These are phyloP conservation scores for Ephialtes manifestator DNA, from an alignment of 2,888 invertebrate genomes.

Conservation along the genomic window DNA sequence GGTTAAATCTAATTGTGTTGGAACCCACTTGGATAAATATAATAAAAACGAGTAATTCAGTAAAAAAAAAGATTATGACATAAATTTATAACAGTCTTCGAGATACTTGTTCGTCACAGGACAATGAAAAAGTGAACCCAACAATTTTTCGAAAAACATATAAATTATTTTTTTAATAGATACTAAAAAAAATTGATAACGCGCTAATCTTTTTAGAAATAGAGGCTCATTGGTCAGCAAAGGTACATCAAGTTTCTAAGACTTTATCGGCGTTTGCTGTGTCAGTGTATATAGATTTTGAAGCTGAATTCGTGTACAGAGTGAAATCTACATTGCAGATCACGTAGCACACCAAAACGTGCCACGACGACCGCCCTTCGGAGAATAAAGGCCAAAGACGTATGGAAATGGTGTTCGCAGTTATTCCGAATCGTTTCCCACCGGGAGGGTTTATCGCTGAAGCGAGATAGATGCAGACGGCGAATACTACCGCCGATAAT, in stretches of 20 bases:
- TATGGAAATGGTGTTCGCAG: constrained; percentile 82
- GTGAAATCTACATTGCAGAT: constrained; percentile 84
- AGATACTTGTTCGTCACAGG: too few relatives aligned
- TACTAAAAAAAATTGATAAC: background rate
- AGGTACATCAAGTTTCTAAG: constrained; percentile 22
- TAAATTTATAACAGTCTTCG: too few relatives aligned
- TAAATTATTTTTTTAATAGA: background rate
- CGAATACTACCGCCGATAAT: constrained; percentile 71
- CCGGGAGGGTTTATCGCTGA: constrained; percentile 76
- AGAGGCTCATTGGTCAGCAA: background rate
- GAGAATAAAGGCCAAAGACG: constrained; percentile 82
- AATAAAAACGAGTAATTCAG: too few relatives aligned
- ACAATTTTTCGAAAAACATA: background rate
- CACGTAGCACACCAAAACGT: constrained; percentile 78
- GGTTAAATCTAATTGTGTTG: too few relatives aligned
- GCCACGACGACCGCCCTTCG: constrained; percentile 74
- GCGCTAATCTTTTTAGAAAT: background rate
- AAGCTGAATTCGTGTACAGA: constrained; percentile 19
- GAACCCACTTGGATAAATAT: too few relatives aligned
- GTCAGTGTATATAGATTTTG: constrained; percentile 20
- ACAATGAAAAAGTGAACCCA: background rate
- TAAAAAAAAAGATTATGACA: too few relatives aligned
- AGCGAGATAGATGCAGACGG: constrained; percentile 72
- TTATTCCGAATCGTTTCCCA: constrained; percentile 85
- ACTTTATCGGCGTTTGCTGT: constrained; percentile 19